Percentiles rank a stretch among this genome's conserved stretches.
Conservation (phyloP, 2,888 invertebrate genomes). For the Monopis laevigella region DNA sequence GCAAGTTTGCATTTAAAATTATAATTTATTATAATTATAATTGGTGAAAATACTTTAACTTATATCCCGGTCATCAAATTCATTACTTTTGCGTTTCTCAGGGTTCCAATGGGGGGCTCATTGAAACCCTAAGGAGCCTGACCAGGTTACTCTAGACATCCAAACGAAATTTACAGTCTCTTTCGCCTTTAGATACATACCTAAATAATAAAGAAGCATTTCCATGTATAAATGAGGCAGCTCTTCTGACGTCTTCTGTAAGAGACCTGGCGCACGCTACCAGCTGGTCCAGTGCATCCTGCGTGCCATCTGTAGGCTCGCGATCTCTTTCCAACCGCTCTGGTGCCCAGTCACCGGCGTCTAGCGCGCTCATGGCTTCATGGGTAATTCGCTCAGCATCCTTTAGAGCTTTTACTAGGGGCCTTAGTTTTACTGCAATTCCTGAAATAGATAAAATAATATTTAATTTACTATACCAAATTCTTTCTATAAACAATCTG, state of each 20-base stretch:
- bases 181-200: too few species aligned
- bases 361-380: conserved; percentile 78
- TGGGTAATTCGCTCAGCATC: conserved; percentile 84
- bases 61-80: too few species aligned
- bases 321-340: conserved; percentile 66
- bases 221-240: conserved; percentile 90
- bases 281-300: conserved; percentile 89
- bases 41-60: too few species aligned
- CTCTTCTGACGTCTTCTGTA: conserved; percentile 88
- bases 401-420: conserved; percentile 80
- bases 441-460: conserved; percentile 39
- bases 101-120: too few species aligned
- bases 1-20: too few species aligned
- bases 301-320: conserved; percentile 67
- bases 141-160: too few species aligned
- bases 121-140: too few species aligned
- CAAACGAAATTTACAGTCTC: too few species aligned
- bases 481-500: too few species aligned
- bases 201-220: conserved; percentile 83
- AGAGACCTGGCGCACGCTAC: conserved; percentile 87
- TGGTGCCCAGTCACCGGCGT: conserved; percentile 82
- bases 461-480: too few species aligned
- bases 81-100: too few species aligned
- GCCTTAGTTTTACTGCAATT: conserved; percentile 77
- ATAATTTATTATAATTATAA: too few species aligned